Conservation (phyloP, 1,140 invertebrate species). For the Mercenaria mercenaria region DNA sequence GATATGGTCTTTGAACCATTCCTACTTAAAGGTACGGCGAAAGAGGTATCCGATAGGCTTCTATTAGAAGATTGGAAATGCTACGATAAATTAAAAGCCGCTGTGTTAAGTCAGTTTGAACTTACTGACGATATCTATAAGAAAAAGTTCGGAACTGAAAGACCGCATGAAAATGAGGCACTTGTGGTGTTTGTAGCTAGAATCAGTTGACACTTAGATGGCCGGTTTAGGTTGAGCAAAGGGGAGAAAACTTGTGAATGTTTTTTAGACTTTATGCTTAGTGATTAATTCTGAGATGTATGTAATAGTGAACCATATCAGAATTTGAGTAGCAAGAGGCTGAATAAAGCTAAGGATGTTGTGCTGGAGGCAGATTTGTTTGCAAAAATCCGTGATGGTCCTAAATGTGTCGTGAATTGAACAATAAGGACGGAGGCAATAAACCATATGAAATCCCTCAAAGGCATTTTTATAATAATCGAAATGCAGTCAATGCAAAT, state of each 20-base stretch:
- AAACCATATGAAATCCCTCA: neutral
- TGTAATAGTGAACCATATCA: slow-evolving; percentile 1
- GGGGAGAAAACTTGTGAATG: neutral
- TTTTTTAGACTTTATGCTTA: neutral
- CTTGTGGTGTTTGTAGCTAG: neutral
- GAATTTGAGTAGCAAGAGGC: neutral
- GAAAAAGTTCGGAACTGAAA: neutral
- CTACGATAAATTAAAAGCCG: too few species aligned
- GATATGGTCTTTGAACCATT: neutral
- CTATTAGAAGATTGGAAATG: neutral
- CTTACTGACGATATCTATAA: neutral
- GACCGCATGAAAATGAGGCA: neutral
- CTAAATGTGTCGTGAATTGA: neutral
- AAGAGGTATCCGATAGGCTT: neutral
- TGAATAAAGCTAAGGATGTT: neutral
- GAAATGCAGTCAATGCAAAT: neutral
- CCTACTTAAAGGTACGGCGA: neutral
- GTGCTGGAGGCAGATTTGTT: neutral
- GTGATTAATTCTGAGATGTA: neutral
- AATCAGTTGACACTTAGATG: neutral
- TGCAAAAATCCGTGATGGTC: neutral
- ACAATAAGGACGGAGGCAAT: neutral
- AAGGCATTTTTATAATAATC: neutral
- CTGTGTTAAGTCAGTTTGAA: neutral
- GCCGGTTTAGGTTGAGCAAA: neutral